These are phyloP conservation scores for Tiphia femorata DNA, from an alignment of 2,888 invertebrate genomes.

Conservation along the genomic window DNA sequence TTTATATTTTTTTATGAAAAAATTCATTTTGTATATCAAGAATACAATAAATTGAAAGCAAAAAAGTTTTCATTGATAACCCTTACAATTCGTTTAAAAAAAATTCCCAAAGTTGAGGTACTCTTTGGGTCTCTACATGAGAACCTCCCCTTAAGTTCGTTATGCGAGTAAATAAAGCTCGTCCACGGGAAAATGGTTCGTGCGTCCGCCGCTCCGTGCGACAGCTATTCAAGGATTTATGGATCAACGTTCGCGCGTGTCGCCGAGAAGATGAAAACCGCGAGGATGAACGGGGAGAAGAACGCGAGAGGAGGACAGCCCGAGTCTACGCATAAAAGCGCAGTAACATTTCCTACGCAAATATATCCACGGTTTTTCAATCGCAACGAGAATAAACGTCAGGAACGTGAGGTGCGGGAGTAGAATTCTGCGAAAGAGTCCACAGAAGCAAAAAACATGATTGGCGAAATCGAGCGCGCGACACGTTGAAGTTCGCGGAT, in stretches of 20 bases:
- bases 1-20: too few species aligned
- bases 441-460: neutral
- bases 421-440: neutral
- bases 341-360: neutral
- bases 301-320: too few species aligned
- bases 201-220: neutral
- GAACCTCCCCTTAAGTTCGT: too few species aligned
- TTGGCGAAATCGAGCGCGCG: neutral
- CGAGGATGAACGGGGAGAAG: neutral
- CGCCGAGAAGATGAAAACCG: neutral
- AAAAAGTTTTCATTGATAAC: too few species aligned
- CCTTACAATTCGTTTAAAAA: too few species aligned
- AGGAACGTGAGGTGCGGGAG: neutral
- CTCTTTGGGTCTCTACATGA: too few species aligned
- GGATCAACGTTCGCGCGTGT: neutral
- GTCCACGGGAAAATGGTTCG: too few species aligned
- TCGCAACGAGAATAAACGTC: neutral
- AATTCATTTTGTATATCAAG: too few species aligned
- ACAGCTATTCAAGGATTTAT: neutral
- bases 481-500: neutral
- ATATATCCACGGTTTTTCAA: neutral
- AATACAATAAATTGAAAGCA: too few species aligned
- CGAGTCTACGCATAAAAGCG: neutral
- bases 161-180: too few species aligned
- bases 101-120: too few species aligned